Base-by-base conservation (phyloP, 2,888 invertebrate genomes). In the Ormyrus labotus region DNA sequence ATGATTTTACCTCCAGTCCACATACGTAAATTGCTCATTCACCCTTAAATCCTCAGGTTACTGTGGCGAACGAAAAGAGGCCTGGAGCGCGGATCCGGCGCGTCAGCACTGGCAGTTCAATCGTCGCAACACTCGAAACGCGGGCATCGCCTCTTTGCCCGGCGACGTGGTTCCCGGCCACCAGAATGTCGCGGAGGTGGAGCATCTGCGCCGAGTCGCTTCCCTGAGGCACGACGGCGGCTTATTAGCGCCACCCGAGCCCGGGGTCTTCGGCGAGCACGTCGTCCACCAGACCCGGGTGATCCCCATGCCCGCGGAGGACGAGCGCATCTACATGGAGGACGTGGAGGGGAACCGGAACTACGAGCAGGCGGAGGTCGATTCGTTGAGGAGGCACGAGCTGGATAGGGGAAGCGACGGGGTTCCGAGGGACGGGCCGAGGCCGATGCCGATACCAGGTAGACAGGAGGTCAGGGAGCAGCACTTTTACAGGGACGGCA, bases 31-130 rank as follows among this genome's bases (percentile, higher is more conserved):
- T 34, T 34, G 34, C 34, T 34, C 3, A 34, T 34, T 34, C 2
- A 4, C 34, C 34, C 34, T 34, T 0, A 34, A 34, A 34, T 34
- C 7, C 10, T 5, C 48, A 89, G 89, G 83, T 51, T 84, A 84
- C 11, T 86, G 85, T 84, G 83, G 84, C 0, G 87, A 87, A 13
- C 87, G 85, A 89, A 93, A 95, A 88, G 96, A 96, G 92, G 96
- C 96, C 51, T 97, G 96, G 96, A 96, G 96, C 87, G 96, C 96
- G 60, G 96, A 96, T 90, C 93, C 94, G 84, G 94, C 93, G 75
- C 86, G 87, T 34, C 85, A 88, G 47, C 94, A 94, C 86, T 95
- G 95, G 95, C 94, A 94, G 87, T 95, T 95, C 89, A 95, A 95
- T 90, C 93, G 94, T 84, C 92, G 94, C 85, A 93, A 94, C 85